A percentile compares a stretch with the other conserved stretches of the same genome.
Conservation (phyloP, 2,797 vertebrate genomes). For the Eutrigla gurnardus region DNA sequence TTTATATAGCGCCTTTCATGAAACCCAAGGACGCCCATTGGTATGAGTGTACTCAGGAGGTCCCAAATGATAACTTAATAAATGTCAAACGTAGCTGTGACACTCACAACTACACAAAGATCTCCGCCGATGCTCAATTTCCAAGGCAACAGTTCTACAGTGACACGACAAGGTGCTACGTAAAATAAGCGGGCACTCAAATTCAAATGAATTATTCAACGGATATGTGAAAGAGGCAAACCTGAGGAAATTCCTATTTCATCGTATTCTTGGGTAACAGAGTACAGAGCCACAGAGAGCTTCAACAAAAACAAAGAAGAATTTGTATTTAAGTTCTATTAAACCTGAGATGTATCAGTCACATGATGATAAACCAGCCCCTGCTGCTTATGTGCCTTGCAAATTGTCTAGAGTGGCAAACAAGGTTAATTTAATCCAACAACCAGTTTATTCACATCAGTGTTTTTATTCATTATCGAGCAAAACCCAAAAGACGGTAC, state of each 20-base stretch:
- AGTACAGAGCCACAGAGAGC: constrained; percentile 7
- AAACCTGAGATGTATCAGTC: constrained; percentile 10
- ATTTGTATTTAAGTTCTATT: constrained; percentile 34
- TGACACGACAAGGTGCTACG: neutral
- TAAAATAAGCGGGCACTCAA: constrained; percentile 2
- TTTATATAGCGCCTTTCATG: too few species aligned
- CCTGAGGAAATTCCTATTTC: neutral
- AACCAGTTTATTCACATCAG: constrained; percentile 45
- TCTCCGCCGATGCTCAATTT: neutral
- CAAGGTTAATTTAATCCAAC: constrained; percentile 53
- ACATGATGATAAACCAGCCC: neutral
- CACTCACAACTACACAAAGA: neutral
- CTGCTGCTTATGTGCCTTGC: constrained; percentile 26
- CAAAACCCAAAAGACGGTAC: constrained; percentile 40
- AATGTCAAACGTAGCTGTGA: neutral
- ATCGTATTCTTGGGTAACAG: constrained; percentile 15
- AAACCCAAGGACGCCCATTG: neutral
- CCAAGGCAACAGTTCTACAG: neutral
- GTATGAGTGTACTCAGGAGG: neutral
- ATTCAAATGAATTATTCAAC: constrained; percentile 30
- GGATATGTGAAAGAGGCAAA: neutral
- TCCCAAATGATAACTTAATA: neutral
- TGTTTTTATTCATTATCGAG: constrained; percentile 47
- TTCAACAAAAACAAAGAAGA: constrained; percentile 2
- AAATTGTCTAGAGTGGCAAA: constrained; percentile 57